Evolutionary conservation across 2,888 invertebrate genomes (phyloP), one percentile per base, ranked within the genome.

Genomic region (Candidula unifasciata): DNA sequence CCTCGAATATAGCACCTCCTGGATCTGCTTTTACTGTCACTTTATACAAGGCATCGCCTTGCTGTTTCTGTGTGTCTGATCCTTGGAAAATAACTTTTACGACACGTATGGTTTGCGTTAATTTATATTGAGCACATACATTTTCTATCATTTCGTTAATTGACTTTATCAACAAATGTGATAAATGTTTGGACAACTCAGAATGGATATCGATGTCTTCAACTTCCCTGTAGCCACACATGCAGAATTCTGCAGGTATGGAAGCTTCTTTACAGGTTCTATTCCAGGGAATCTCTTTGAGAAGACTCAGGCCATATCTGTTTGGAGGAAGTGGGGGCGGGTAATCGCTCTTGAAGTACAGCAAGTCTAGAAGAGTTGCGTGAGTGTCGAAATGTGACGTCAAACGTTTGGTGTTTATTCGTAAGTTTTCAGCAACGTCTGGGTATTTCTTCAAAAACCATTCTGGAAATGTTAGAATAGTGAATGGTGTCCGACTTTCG

Each of bases 401-500:
- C 27, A 98, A 95, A 80, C 96, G 89, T 27, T 90, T 86, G 1
- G 95, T 94, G 92, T 97, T 97, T 64, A 91, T 92, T 85, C 94
- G 94, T 74, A 97, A 93, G 93, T 96, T 97, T 0, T 94, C 91
- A 88, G 95, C 95, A 0, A 96, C 96, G 6, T 94, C 87, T 1
- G 95, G 95, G 93, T 96, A 96, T 82, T 94, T 94, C 24, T 94
- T 92, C 87, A 94, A 94, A 94, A 97, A 96, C 95, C 96, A 96
- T 24, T 94, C 93, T 0, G 98, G 98, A 85, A 97, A 93, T 3
- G 96, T 93, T 0, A 97, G 93, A 89, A 96, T 96, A 54, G 97
- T 94, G 88, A 97, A 96, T 0, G 98, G 98, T 83, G 97, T 95
- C 74, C 97, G 95, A 92, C 97, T 98, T 93, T 98, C 98, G 91